Conservation (phyloP, 35 echinoderm and acorn worm genomes). For the Holothuria glaberrima region DNA sequence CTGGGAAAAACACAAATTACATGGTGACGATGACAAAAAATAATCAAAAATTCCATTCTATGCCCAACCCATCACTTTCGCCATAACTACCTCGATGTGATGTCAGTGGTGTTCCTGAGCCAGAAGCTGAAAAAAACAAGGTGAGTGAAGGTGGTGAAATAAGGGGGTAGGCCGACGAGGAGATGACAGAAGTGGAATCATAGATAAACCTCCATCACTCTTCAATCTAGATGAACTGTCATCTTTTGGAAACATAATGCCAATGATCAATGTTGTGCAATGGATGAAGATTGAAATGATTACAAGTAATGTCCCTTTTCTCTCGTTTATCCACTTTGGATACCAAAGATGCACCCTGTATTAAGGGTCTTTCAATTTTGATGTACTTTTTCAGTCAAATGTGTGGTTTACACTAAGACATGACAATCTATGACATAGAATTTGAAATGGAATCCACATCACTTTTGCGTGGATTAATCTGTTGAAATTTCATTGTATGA, state of each 20-base stretch:
- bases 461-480: no score
- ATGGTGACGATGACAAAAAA: slow-evolving; percentile 52
- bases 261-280: no score
- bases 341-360: no score
- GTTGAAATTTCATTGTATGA: no score
- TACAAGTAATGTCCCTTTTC: no score
- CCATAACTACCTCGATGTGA: slow-evolving; percentile 90
- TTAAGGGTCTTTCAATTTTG: no score
- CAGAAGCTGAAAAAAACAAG: slow-evolving; percentile 67
- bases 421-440: no score
- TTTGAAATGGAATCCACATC: no score
- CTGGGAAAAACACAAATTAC: not conserved
- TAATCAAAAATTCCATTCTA: slow-evolving; percentile 56
- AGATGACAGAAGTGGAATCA: not conserved
- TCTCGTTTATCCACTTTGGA: no score
- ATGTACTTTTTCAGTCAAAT: no score
- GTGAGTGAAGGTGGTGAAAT: slow-evolving; percentile 40
- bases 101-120: slow-evolving; percentile 90
- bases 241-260: not conserved
- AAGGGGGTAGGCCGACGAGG: not conserved
- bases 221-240: not conserved
- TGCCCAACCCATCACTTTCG: slow-evolving; percentile 70
- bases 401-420: no score
- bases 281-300: no score
- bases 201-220: not conserved